Conservation (phyloP, 92 coral and sea anemone genomes). For the Diadumene lineata region DNA sequence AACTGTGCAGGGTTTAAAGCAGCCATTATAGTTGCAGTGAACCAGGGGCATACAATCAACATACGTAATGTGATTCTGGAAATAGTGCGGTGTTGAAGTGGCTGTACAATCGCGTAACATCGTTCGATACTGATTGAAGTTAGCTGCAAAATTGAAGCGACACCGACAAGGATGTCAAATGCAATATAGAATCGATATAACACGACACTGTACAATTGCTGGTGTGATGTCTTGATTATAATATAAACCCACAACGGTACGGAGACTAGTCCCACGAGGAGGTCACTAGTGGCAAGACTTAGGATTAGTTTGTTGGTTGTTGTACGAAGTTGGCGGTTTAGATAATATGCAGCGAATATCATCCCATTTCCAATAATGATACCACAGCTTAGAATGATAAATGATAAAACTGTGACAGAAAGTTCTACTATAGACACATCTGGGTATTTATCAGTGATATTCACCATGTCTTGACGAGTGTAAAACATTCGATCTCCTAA, state of each 20-base stretch:
- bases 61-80: conserved; percentile 52
- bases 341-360: conserved; percentile 62
- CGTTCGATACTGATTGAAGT: conserved; percentile 88
- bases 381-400: conserved; percentile 1
- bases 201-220: background rate
- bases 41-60: conserved; percentile 69
- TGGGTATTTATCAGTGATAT: background rate
- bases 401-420: background rate
- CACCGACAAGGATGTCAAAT: conserved; percentile 85
- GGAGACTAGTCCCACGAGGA: conserved; percentile 25
- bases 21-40: conserved; percentile 56
- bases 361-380: conserved; percentile 69
- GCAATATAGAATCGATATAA: conserved; percentile 72
- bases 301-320: conserved; percentile 25
- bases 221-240: conserved; percentile 1
- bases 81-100: conserved; percentile 73
- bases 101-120: conserved; percentile 84
- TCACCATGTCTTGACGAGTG: background rate
- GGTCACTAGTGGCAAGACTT: conserved; percentile 29
- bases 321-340: conserved; percentile 53
- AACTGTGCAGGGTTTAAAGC: conserved; percentile 69
- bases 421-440: background rate
- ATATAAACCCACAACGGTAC: conserved; percentile 32
- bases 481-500: background rate
- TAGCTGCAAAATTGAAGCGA: conserved; percentile 88